Percentiles rank a stretch among this genome's conserved stretches.
phyloP scores from a whole-genome alignment of 2,797 vertebrate genomes.

The Poecilia velifera region DNA sequence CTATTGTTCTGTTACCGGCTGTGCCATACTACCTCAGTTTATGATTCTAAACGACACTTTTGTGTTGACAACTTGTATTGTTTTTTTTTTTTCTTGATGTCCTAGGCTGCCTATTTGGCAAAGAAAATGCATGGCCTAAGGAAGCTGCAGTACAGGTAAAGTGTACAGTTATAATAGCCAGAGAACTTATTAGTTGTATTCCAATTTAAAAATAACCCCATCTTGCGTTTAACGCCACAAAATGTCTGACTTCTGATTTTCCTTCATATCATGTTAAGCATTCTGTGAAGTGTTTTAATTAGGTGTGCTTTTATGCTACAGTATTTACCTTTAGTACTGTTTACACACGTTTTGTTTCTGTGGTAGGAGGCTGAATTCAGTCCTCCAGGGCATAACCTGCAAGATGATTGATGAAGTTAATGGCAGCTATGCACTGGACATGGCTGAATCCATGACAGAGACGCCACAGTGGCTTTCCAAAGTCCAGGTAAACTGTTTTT shows the following conservation, averaged over 20 bases:
- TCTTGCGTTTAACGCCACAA: neutral
- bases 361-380: conserved; percentile 64
- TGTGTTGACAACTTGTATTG: neutral
- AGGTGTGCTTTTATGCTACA: neutral
- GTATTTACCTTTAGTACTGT: neutral
- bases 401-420: conserved; percentile 58
- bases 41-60: neutral
- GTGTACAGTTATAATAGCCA: neutral
- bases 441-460: conserved; percentile 53
- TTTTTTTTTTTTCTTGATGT: neutral
- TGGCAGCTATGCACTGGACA: conserved; percentile 37
- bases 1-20: neutral
- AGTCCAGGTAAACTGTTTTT: conserved; percentile 47
- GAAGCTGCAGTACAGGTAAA: conserved; percentile 45
- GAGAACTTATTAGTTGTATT: neutral
- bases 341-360: neutral
- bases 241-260: neutral
- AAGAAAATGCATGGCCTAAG: conserved; percentile 12
- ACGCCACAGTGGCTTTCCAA: conserved; percentile 65
- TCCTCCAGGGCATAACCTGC: conserved; percentile 75
- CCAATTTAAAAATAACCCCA: neutral
- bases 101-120: conserved; percentile 52
- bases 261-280: neutral
- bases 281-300: neutral
- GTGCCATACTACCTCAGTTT: neutral